phyloP scores from a whole-genome alignment of 2,888 invertebrate species.

The Cheilosia grossa region DNA sequence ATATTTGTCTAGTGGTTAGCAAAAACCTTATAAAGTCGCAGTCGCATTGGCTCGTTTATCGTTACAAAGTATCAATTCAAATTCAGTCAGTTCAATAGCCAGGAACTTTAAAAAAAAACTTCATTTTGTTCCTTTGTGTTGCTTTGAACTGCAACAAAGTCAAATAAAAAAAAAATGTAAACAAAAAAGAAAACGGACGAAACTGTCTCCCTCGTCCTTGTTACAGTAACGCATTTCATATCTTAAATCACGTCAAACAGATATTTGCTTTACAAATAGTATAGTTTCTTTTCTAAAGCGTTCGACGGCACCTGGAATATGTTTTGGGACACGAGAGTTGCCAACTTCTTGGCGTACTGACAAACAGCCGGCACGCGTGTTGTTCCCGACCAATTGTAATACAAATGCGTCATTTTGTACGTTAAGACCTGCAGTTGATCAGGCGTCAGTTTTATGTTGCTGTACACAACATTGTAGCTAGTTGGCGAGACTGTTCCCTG shows the following conservation, averaged over 20 bases:
- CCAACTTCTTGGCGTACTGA: slow-evolving; percentile 97
- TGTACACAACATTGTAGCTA: slow-evolving; percentile 93
- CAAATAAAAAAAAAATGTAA: not conserved
- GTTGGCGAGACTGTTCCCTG: slow-evolving; percentile 97
- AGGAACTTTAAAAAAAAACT: slow-evolving; percentile 27
- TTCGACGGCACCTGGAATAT: slow-evolving; percentile 89
- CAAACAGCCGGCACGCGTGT: slow-evolving; percentile 96
- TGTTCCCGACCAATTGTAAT: slow-evolving; percentile 95
- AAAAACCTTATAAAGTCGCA: no score
- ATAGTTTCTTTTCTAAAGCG: slow-evolving; percentile 87
- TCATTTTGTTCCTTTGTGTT: slow-evolving; percentile 16
- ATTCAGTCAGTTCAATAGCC: slow-evolving; percentile 5
- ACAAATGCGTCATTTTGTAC: slow-evolving; percentile 94
- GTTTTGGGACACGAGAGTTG: slow-evolving; percentile 92
- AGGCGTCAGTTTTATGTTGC: slow-evolving; percentile 87
- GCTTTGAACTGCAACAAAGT: not conserved
- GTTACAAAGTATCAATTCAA: not conserved
- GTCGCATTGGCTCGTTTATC: no score
- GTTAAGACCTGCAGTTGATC: slow-evolving; percentile 93
- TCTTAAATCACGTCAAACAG: not conserved
- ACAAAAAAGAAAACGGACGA: not conserved
- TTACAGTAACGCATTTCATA: not conserved
- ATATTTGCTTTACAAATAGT: slow-evolving; percentile 86
- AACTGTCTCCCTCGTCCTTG: not conserved
- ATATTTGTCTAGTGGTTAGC: slow-evolving; percentile 1